Percentiles rank a stretch among this genome's conserved stretches.
These are phyloP conservation scores for Balaeniceps rex DNA, from an alignment of 2,113 vertebrate genomes.

Conservation along the genomic window DNA sequence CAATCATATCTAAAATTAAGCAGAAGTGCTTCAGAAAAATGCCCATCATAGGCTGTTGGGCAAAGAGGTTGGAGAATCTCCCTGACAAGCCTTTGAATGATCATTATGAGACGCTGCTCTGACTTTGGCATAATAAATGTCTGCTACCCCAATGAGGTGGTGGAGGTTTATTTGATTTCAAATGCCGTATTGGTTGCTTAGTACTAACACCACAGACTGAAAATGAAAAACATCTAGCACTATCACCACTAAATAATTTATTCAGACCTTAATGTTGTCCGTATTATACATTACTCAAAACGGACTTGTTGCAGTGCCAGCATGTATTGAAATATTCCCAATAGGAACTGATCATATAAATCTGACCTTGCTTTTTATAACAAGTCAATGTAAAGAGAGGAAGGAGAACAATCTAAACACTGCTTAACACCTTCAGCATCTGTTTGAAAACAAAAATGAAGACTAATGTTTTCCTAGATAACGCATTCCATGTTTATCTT, in stretches of 20 bases:
- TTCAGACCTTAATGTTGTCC: conserved; percentile 64
- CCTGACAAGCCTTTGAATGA: neutral
- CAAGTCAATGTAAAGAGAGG: conserved; percentile 43
- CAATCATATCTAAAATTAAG: neutral
- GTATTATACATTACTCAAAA: conserved; percentile 35
- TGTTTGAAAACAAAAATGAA: conserved; percentile 68
- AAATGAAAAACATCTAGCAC: conserved; percentile 51
- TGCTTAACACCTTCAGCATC: conserved; percentile 71
- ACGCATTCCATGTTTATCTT: conserved; percentile 67
- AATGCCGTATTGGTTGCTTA: neutral
- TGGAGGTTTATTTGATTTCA: conserved; percentile 4
- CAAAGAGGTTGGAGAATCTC: neutral
- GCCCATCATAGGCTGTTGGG: neutral
- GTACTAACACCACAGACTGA: conserved; percentile 22
- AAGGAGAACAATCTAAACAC: conserved; percentile 55
- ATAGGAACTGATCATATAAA: conserved; percentile 48
- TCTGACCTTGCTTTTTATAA: conserved; percentile 52
- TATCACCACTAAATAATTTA: conserved; percentile 65
- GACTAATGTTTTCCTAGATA: conserved; percentile 61
- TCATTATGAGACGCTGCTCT: neutral
- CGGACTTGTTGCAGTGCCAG: conserved; percentile 39
- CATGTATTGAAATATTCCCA: conserved; percentile 49
- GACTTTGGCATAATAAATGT: neutral
- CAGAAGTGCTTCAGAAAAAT: neutral
- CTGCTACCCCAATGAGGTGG: neutral